Base-by-base conservation (phyloP, 2,113 vertebrate species). In the Mola mola region DNA sequence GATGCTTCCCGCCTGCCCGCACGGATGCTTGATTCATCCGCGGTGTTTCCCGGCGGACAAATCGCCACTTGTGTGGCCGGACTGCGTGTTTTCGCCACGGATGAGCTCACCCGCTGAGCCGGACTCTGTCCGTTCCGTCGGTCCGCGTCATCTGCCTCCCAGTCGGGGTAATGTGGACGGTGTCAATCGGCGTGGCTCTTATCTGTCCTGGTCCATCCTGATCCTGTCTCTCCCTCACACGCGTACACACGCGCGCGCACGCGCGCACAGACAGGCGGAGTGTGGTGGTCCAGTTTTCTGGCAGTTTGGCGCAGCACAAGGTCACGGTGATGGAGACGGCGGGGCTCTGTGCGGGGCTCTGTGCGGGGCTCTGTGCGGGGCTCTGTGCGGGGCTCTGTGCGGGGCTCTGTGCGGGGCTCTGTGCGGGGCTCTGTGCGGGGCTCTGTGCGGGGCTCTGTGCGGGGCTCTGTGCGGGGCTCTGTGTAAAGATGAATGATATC, bases 271-370 rank as follows among this genome's bases (percentile, higher is more conserved):
- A 16, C 4, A 17, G 4, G 8, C 17, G 17, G 40, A 20, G 2
- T 6, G 1, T 9, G 8, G 7, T 7, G 13, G 16, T 17, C 40
- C 40, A 16, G 40, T 36, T 15, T 67, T 72, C 48, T 10, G 37
- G 60, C 47, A 41, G 21, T 26, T 40, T 75, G 26, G 74, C 52
- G 75, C 81, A 80, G 75, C 65, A 46, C 81, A 82, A 84, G 84
- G 84, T 87, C 84, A 84, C 55, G 13, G 49, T 58, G 17, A 11
- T 16, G 17, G 12, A n/a, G n/a, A n/a, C n/a, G n/a, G n/a, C n/a
- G 4, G 31, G 31, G 2, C 8, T 3, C 31, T 8, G 8, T 33
- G 8, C 5, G 5, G 2, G 2, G 2, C 3, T 3, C 29, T 8
- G 29, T 10, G 8, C 29, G 29, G 12, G 5, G 12, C 29, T 2